Conservation (phyloP, 2,797 vertebrate species). For the Luscinia luscinia region DNA sequence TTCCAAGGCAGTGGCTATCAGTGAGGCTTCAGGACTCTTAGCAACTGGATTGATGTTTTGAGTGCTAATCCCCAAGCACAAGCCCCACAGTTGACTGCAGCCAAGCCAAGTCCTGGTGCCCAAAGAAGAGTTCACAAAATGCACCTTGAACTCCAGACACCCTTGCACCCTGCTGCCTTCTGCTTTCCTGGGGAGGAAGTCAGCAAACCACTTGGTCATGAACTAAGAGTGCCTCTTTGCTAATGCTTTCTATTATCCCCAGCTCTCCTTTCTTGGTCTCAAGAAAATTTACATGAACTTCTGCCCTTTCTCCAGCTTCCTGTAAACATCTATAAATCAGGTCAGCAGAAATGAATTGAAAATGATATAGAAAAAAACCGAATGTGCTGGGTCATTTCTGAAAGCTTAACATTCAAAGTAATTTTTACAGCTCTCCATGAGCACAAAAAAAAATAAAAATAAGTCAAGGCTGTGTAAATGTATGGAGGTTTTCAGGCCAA, state of each 20-base stretch:
- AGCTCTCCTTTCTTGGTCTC: not conserved
- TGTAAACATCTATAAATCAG: not conserved
- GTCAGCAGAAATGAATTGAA: not conserved
- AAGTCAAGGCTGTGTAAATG: not conserved
- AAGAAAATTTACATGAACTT: not conserved
- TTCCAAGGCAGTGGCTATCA: not conserved
- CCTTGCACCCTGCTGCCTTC: not conserved
- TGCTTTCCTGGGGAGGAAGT: constrained; percentile 27
- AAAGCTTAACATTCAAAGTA: not conserved
- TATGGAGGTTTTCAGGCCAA: not conserved
- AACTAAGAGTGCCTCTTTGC: not conserved
- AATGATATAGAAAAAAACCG: not conserved
- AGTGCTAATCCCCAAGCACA: not conserved
- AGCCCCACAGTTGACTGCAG: not conserved
- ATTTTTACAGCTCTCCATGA: not conserved
- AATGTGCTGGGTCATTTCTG: not conserved
- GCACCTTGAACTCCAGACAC: not conserved
- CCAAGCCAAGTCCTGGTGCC: not conserved
- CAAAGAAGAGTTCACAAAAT: not conserved
- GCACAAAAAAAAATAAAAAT: not conserved
- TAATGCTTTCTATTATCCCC: not conserved
- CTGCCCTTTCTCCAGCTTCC: not conserved
- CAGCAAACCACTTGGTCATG: not conserved
- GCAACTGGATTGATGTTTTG: not conserved
- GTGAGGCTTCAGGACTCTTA: not conserved